phyloP scores from a whole-genome alignment of 92 coral and sea anemone genomes.

The Palythoa heliodiscus region DNA sequence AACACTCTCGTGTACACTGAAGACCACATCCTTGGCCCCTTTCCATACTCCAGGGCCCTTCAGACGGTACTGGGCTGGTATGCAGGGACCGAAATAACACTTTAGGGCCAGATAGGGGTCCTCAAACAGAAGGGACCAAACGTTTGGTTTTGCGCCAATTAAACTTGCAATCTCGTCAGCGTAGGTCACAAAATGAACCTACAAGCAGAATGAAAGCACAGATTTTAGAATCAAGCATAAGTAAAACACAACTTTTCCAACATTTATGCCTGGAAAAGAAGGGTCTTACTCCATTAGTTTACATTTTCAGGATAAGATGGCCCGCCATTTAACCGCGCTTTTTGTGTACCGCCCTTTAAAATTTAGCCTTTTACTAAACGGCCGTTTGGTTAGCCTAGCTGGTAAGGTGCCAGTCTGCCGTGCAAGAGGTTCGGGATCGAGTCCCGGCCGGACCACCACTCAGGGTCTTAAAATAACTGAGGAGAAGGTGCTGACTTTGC shows the following conservation, averaged over 20 bases:
- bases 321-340: background rate
- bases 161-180: constrained; percentile 71
- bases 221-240: too few relatives aligned
- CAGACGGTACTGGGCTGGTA: constrained; percentile 89
- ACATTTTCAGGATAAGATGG: background rate
- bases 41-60: constrained; percentile 80
- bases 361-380: too few relatives aligned
- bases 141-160: constrained; percentile 82
- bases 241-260: too few relatives aligned
- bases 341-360: too few relatives aligned
- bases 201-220: background rate
- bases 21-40: constrained; percentile 82
- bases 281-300: background rate
- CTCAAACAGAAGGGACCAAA: constrained; percentile 73
- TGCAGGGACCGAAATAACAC: constrained; percentile 74
- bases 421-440: too few relatives aligned
- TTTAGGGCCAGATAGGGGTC: constrained; percentile 79
- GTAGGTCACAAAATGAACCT: constrained; percentile 46
- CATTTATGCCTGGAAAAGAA: background rate
- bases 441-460: too few relatives aligned
- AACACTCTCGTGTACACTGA: constrained; percentile 59
- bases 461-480: too few relatives aligned
- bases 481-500: too few relatives aligned
- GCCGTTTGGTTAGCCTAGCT: too few relatives aligned
- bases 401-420: too few relatives aligned